phyloP scores from a whole-genome alignment of 2,888 invertebrate species.

The Cantharis flavilabris region DNA sequence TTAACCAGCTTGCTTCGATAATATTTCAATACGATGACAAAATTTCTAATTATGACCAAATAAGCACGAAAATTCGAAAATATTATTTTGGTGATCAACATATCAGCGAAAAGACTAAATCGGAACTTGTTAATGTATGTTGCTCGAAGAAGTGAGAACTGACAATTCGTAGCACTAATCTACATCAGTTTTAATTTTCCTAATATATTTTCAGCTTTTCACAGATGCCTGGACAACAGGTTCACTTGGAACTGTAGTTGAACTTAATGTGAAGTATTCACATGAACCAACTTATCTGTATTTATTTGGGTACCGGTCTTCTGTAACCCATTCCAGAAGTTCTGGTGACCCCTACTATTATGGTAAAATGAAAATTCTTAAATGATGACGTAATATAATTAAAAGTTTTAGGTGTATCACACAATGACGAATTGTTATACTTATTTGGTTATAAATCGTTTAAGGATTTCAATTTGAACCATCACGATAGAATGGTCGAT shows the following conservation, averaged over 20 bases:
- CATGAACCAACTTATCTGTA: slow-evolving; percentile 68
- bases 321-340: slow-evolving; percentile 57
- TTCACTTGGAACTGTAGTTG: slow-evolving; percentile 66
- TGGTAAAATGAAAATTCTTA: slow-evolving; percentile 55
- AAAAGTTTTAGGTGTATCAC: slow-evolving; percentile 67
- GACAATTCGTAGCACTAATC: no score
- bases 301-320: slow-evolving; percentile 68
- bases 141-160: not conserved
- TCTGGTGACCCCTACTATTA: slow-evolving; percentile 59
- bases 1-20: slow-evolving; percentile 53
- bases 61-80: slow-evolving; percentile 51
- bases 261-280: slow-evolving; percentile 58
- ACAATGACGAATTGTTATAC: slow-evolving; percentile 83
- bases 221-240: slow-evolving; percentile 73
- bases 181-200: not conserved
- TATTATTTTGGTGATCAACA: slow-evolving; percentile 56
- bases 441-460: slow-evolving; percentile 68
- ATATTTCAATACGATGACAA: slow-evolving; percentile 55
- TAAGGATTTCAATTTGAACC: slow-evolving; percentile 60
- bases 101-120: slow-evolving; percentile 48
- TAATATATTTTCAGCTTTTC: slow-evolving; percentile 61
- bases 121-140: slow-evolving; percentile 52
- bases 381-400: not conserved
- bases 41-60: slow-evolving; percentile 39
- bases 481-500: slow-evolving; percentile 63